A percentile compares a stretch with the other conserved stretches of the same genome.
Conservation (phyloP, 2,113 vertebrate species). For the Nyctibius bracteatus region DNA sequence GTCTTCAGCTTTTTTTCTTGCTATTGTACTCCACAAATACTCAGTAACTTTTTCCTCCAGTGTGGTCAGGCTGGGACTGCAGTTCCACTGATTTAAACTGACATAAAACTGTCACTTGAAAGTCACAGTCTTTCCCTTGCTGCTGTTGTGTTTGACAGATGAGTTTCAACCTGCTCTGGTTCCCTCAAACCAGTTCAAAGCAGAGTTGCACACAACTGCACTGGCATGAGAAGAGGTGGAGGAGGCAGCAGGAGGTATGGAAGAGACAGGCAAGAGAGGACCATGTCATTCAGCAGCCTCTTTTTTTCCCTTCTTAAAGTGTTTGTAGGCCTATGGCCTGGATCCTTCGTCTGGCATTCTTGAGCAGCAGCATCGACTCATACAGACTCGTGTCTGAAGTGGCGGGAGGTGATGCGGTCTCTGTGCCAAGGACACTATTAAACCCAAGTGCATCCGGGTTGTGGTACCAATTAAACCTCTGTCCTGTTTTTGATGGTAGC, state of each 20-base stretch:
- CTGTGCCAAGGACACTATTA: background rate
- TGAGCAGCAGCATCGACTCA: background rate
- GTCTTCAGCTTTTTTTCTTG: background rate
- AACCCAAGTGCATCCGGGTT: background rate
- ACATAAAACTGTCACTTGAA: slow-evolving; percentile 25
- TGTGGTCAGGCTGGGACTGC: background rate
- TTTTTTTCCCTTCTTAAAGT: background rate
- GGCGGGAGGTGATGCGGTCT: background rate
- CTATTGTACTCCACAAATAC: background rate
- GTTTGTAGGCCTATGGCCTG: background rate
- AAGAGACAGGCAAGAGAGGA: background rate
- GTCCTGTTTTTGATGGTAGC: background rate
- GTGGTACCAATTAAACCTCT: background rate
- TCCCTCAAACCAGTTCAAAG: background rate
- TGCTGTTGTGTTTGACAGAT: background rate
- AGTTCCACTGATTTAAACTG: background rate
- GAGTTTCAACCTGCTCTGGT: slow-evolving; percentile 3
- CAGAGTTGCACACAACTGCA: background rate
- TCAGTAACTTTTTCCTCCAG: slow-evolving; percentile 1
- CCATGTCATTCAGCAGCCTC: background rate
- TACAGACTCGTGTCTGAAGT: background rate
- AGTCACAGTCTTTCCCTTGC: background rate
- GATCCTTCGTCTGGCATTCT: background rate
- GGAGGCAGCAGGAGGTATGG: background rate
- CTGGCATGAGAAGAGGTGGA: background rate